Percentiles rank a stretch among this genome's conserved stretches.
phyloP scores from a whole-genome alignment of 2,113 vertebrate species.

The Paratilapia polleni region DNA sequence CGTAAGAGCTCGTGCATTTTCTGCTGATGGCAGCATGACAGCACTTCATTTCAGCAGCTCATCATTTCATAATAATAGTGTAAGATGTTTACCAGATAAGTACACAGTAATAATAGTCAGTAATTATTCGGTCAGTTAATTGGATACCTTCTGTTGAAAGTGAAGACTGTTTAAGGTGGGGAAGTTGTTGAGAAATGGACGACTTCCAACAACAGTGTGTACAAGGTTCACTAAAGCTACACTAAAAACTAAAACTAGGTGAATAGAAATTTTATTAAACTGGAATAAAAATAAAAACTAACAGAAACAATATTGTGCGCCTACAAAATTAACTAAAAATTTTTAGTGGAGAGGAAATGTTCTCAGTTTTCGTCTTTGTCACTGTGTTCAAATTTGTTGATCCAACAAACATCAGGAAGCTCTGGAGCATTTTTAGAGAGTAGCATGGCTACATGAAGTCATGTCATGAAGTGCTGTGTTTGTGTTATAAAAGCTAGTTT shows the following conservation, averaged over 20 bases:
- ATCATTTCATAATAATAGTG: no score
- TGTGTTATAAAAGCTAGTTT: not conserved
- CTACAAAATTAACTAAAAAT: not conserved
- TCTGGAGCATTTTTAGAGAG: not conserved
- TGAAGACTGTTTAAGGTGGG: not conserved
- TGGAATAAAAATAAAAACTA: not conserved
- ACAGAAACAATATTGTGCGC: not conserved
- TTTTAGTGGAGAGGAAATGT: not conserved
- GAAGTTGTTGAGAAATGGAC: not conserved
- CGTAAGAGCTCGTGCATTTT: not conserved
- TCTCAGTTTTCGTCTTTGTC: not conserved
- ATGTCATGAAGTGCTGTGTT: not conserved
- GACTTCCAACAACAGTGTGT: not conserved
- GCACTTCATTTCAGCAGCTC: no score
- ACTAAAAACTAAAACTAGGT: not conserved
- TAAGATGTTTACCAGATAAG: no score
- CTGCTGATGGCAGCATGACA: not conserved
- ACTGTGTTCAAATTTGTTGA: not conserved
- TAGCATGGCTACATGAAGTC: not conserved
- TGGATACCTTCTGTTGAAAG: no score
- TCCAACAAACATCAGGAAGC: not conserved
- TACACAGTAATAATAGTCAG: no score
- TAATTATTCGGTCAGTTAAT: no score
- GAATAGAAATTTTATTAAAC: not conserved
- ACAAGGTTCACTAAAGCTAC: not conserved